Conservation (phyloP, 1,140 invertebrate genomes). For the Reticulitermes speratus region DNA sequence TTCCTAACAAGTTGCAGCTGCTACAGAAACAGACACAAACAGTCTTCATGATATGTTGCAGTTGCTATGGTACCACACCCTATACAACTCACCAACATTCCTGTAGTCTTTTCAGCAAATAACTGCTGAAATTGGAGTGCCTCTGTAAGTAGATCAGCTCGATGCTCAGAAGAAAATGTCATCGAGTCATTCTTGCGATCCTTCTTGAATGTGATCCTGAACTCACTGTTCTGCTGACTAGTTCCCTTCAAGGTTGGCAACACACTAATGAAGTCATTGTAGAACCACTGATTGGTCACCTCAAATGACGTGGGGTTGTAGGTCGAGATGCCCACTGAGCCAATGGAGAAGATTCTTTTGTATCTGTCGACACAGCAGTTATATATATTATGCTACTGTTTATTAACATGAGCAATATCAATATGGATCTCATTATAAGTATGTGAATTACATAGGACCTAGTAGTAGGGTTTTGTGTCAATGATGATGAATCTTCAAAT, state of each 20-base stretch:
- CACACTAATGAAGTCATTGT: slow-evolving; percentile 77
- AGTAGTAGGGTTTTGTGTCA: slow-evolving; percentile 1
- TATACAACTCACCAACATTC: slow-evolving; percentile 61
- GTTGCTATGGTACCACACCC: too few relatives aligned
- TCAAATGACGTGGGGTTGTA: slow-evolving; percentile 94
- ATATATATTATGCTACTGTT: slow-evolving; percentile 9
- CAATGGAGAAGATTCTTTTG: slow-evolving; percentile 96
- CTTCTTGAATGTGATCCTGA: slow-evolving; percentile 84
- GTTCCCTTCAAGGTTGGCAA: slow-evolving; percentile 60
- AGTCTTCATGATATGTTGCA: too few relatives aligned
- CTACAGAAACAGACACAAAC: too few relatives aligned
- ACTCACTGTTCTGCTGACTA: slow-evolving; percentile 61
- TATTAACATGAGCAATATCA: neutral
- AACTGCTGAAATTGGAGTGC: slow-evolving; percentile 77
- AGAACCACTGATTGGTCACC: slow-evolving; percentile 94
- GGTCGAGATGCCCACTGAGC: slow-evolving; percentile 92
- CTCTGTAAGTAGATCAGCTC: slow-evolving; percentile 88
- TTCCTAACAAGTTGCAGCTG: too few relatives aligned
- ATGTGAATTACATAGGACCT: slow-evolving; percentile 18
- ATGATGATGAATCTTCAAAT: too few relatives aligned
- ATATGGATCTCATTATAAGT: neutral
- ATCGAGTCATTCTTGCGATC: slow-evolving; percentile 91
- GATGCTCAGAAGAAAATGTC: slow-evolving; percentile 96
- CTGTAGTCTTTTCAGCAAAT: slow-evolving; percentile 77
- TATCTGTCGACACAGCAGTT: slow-evolving; percentile 63